Evolutionary conservation across 2,113 vertebrate species (phyloP).

Genomic region (Andinoacara biseriatus): DNA sequence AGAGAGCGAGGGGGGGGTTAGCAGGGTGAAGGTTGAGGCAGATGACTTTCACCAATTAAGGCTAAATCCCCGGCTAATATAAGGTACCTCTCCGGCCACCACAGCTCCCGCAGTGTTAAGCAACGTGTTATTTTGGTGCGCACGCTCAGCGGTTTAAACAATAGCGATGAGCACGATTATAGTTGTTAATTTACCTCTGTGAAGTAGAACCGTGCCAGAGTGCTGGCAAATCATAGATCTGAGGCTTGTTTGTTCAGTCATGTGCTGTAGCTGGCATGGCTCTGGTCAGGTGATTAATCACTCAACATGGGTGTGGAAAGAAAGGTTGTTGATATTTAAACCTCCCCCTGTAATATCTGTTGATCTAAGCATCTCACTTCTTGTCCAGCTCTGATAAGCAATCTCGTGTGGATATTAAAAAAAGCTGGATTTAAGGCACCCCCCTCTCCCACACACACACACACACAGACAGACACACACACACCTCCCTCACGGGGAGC

Average conservation of each 20-base stretch:
- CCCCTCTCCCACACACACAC: neutral
- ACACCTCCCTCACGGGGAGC: neutral
- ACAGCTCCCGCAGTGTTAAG: conserved; percentile 47
- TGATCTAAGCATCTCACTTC: conserved; percentile 1
- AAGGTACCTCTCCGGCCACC: conserved; percentile 60
- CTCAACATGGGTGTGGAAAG: neutral
- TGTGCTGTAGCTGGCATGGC: conserved; percentile 6
- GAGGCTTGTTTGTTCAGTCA: neutral
- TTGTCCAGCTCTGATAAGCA: conserved; percentile 67
- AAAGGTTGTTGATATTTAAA: conserved; percentile 7
- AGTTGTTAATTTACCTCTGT: neutral
- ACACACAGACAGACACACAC: no score
- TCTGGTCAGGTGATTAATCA: neutral
- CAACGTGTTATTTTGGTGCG: conserved; percentile 61
- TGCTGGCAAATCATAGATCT: neutral
- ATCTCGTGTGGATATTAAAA: neutral
- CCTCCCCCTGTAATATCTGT: conserved; percentile 6
- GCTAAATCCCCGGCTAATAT: conserved; percentile 77
- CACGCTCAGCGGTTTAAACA: conserved; percentile 13
- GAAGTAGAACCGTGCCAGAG: neutral
- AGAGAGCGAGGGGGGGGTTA: conserved; percentile 57
- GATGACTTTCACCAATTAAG: conserved; percentile 81
- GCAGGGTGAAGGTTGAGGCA: conserved; percentile 67
- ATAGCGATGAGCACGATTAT: neutral
- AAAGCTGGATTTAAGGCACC: neutral